Evolutionary conservation across 92 coral and sea anemone genomes (phyloP).

Genomic region (Isaurus tuberculatus): DNA sequence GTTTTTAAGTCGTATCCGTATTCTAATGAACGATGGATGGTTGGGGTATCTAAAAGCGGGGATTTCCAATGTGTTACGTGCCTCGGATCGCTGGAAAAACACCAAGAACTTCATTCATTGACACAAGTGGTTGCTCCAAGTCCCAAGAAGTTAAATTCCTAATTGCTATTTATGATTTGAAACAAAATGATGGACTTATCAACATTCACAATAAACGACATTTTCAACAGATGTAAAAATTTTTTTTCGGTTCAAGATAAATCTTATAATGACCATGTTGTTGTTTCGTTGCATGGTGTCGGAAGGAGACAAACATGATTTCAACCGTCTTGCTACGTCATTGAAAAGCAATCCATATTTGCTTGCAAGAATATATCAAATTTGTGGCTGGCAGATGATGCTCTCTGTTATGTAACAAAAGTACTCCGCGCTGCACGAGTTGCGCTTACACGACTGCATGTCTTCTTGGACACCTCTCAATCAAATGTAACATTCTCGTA

Average conservation of each 20-base stretch:
- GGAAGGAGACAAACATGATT: too few species aligned
- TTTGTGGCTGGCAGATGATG: too few species aligned
- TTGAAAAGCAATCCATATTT: too few species aligned
- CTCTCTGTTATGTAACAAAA: too few species aligned
- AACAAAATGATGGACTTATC: neutral
- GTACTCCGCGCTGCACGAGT: too few species aligned
- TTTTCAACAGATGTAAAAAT: neutral
- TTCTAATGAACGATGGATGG: slow-evolving; percentile 82
- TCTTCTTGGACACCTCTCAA: too few species aligned
- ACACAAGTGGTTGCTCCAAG: slow-evolving; percentile 68
- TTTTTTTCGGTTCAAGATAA: neutral
- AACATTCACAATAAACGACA: neutral
- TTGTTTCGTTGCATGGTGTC: neutral
- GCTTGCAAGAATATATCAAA: too few species aligned
- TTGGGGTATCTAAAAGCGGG: slow-evolving; percentile 69
- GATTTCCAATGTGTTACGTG: slow-evolving; percentile 62
- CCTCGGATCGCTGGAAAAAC: slow-evolving; percentile 62
- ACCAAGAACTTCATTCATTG: slow-evolving; percentile 69
- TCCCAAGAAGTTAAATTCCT: neutral
- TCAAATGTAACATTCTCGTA: too few species aligned
- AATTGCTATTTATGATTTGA: neutral
- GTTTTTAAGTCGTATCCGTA: slow-evolving; percentile 81
- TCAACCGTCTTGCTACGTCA: too few species aligned
- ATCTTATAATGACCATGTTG: neutral
- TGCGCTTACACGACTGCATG: too few species aligned